Evolutionary conservation across 2,113 vertebrate genomes (phyloP), one percentile per base, ranked within the genome.

Genomic region (Oncorhynchus keta): DNA sequence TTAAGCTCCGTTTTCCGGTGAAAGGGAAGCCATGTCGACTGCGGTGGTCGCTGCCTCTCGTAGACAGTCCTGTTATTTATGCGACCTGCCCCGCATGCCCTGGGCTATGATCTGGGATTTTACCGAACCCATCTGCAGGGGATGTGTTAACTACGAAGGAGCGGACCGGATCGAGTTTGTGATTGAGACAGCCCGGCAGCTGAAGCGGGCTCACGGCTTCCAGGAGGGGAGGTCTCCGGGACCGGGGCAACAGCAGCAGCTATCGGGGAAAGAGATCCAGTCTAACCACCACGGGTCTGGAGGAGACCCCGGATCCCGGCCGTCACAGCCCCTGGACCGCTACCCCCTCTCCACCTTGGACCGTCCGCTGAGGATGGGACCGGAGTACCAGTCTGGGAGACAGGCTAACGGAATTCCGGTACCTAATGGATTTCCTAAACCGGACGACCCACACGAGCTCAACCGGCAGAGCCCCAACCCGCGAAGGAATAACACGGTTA

Each of bases 381-480:
- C 94, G 96, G n/a, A 97, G 49, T 96, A 96, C 59, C 92, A 93
- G 77, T 84, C 94, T 1, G 80, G 93, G 48, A 87, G 96, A 79
- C 94, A 95, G 76, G 88, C 94, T 8, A 94, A 96, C 65, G 94
- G 95, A 79, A 95, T 95, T 69, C 87, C 95, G 76, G 92, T 96
- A 75, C 95, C 94, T 73, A 97, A 97, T 69, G 96, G 96, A 88
- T 97, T 96, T 89, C 93, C 96, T 84, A 97, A 97, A 85, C 94
- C 95, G 26, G 96, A 97, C 85, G 96, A 97, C 74, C 96, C 96
- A 0, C 96, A 96, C 0, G 96, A 97, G 89, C 92, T 97, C 75
- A 97, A 96, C 90, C 95, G 96, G 73, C 96, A 97, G 91, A 97
- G 96, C 86, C 95, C 96, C 18, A 97, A 96, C 85, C 95, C 95